These are phyloP conservation scores for Drosophila aff. DNA, from an alignment of 1,140 invertebrate genomes.

Conservation along the genomic window DNA sequence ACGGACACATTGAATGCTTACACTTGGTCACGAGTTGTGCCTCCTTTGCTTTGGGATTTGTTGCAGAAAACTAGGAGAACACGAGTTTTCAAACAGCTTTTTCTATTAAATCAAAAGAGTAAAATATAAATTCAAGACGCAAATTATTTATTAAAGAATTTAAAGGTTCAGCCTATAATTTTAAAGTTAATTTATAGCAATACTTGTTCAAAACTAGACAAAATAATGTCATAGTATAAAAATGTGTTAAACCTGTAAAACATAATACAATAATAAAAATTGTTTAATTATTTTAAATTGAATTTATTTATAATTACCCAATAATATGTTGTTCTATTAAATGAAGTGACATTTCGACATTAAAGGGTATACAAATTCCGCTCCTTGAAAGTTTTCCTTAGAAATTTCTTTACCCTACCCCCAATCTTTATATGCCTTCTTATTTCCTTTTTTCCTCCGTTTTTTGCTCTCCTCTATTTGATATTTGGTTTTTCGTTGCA, in stretches of 20 bases:
- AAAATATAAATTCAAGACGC: neutral
- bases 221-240: neutral
- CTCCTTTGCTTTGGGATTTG: constrained; percentile 12
- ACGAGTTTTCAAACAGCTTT: neutral
- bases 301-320: neutral
- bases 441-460: neutral
- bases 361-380: constrained; percentile 8
- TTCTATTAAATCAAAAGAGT: neutral
- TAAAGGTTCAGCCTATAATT: neutral
- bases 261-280: too few species aligned
- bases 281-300: neutral
- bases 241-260: too few species aligned
- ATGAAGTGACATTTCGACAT: too few species aligned
- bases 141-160: neutral
- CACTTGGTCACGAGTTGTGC: constrained; percentile 21
- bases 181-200: neutral
- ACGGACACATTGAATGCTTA: constrained; percentile 64
- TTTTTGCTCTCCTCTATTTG: constrained; percentile 14
- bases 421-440: constrained; percentile 6
- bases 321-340: neutral
- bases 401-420: constrained; percentile 4
- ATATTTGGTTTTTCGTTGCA: constrained; percentile 56
- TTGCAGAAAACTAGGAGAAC: constrained; percentile 1
- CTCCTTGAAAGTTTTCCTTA: neutral
- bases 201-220: neutral